phyloP scores from a whole-genome alignment of 1,140 invertebrate genomes.

The Saccostrea echinata region DNA sequence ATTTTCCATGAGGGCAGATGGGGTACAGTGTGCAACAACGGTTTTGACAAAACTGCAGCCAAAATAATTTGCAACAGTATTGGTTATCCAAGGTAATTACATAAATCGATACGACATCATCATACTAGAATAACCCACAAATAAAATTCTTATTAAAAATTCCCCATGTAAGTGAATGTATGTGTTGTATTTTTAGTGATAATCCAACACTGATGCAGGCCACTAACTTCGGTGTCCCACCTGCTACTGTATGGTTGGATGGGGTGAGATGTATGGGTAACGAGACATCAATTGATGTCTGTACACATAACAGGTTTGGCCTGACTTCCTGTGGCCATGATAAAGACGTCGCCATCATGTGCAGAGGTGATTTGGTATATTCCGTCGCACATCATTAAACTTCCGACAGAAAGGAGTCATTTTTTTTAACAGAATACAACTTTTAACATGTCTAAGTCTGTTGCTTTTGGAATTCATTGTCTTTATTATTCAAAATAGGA shows the following conservation, averaged over 20 bases:
- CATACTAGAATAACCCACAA: background rate
- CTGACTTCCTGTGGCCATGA: constrained; percentile 39
- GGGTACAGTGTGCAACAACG: constrained; percentile 40
- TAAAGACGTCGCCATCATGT: constrained; percentile 49
- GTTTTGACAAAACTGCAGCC: constrained; percentile 34
- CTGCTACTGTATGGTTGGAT: constrained; percentile 45
- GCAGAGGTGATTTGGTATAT: constrained; percentile 46
- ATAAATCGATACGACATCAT: background rate
- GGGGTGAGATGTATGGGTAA: constrained; percentile 46
- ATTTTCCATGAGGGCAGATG: constrained; percentile 46
- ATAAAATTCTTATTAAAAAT: background rate
- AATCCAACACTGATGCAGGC: background rate
- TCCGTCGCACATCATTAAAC: too few relatives aligned
- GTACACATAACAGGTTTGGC: constrained; percentile 49
- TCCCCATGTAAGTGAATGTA: too few relatives aligned
- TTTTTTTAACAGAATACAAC: too few relatives aligned
- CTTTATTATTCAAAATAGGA: background rate
- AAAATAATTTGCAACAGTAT: constrained; percentile 41
- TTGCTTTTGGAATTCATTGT: background rate
- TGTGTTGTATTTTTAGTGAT: background rate
- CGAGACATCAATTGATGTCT: constrained; percentile 48
- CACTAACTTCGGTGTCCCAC: background rate
- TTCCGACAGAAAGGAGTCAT: too few relatives aligned
- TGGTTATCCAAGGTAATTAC: constrained; percentile 34
- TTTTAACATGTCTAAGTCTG: background rate